Base-by-base conservation (phyloP, 23 tunicate species). In the Halocynthia aurantium region DNA sequence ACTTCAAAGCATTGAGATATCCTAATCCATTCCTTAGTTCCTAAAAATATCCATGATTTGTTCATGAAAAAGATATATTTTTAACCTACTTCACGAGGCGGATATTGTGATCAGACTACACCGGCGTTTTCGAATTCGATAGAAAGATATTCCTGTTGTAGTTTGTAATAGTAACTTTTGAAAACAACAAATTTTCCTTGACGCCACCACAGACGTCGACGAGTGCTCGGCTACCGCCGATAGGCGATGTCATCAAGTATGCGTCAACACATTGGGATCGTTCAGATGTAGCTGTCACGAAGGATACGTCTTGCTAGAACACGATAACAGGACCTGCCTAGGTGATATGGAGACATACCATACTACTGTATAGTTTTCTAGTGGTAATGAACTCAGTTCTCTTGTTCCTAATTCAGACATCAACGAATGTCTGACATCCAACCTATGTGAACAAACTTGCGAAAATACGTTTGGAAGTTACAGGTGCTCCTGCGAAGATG, bases 401-500 rank as follows among this genome's bases (percentile, higher is more conserved):
- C 62, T n/a, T n/a, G n/a, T n/a, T n/a, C n/a, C n/a, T n/a, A 54
- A 13, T 62, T 49, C 52, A 81, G 85, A 81, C 52, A 60, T 50
- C 10, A 52, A 81, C 57, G 85, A 81, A 58, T 81, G 85, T 17
- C 18, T 60, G 50, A 60, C 20, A 6, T 5, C 11, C 50, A 22
- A 52, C 6, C 67, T 22, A 7, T 81, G 85, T 60, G 78, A 71
- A 18, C 78, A 81, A 31, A 19, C 56, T 12, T 81, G 85, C 21
- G 15, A 71, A 44, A 81, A 81, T 68, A 81, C 85, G n/a, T 15
- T 57, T 50, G 85, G 85, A 13, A 81, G 85, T 61, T 81, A 53
- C 72, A 54, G 51, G 18, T 81, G 85, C 52, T 57, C 78, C 5
- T 81, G 85, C 63, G 2, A 56, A 12, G 71, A 44, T 5, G 54